phyloP scores from a whole-genome alignment of 2,888 invertebrate genomes.

The Iphiclides podalirius region DNA sequence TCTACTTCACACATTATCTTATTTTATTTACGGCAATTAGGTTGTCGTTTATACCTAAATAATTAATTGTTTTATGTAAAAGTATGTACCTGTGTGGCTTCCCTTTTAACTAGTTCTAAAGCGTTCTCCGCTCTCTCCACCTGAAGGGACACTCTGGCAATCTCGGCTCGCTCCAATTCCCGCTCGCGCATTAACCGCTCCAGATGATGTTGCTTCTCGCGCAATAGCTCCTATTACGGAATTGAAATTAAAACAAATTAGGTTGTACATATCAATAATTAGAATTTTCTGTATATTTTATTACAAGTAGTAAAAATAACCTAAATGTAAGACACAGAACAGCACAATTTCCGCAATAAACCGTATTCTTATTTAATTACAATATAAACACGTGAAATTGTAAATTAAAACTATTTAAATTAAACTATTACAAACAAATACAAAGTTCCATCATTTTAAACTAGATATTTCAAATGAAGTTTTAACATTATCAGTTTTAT shows the following conservation, averaged over 20 bases:
- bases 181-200: slow-evolving; percentile 94
- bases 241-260: slow-evolving; percentile 2
- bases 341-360: background rate
- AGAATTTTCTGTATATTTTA: background rate
- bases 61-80: no score
- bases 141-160: slow-evolving; percentile 90
- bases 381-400: no score
- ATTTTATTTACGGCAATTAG: no score
- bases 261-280: background rate
- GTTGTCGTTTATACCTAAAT: no score
- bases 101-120: slow-evolving; percentile 79
- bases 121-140: slow-evolving; percentile 88
- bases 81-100: slow-evolving; percentile 85
- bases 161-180: slow-evolving; percentile 93
- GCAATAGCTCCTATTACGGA: slow-evolving; percentile 86
- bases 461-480: no score
- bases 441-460: no score
- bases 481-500: no score
- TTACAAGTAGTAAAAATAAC: background rate
- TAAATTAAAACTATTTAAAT: no score
- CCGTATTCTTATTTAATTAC: background rate
- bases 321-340: background rate
- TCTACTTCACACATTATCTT: no score
- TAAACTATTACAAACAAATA: no score
- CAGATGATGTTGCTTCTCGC: slow-evolving; percentile 96